Evolutionary conservation across 2,113 vertebrate species (phyloP).

Genomic region (Microtus ochrogaster): DNA sequence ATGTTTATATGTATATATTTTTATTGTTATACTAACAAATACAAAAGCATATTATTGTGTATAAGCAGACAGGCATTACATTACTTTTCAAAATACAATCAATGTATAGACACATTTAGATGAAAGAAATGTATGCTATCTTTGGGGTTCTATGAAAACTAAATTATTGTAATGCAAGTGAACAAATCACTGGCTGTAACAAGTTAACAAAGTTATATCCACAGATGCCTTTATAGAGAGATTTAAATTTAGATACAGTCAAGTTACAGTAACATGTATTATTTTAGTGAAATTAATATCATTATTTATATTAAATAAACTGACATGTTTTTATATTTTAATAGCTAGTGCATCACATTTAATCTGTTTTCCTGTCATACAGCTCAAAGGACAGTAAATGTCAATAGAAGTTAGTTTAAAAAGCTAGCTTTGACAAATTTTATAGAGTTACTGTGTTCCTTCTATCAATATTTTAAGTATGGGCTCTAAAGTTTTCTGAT

Average conservation of each 20-base stretch:
- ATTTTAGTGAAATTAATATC: slow-evolving; percentile 44
- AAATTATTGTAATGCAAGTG: slow-evolving; percentile 18
- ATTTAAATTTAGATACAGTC: neutral
- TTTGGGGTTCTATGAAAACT: neutral
- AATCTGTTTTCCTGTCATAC: neutral
- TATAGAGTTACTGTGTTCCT: neutral
- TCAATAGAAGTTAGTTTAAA: neutral
- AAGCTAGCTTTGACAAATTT: neutral
- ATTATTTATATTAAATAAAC: slow-evolving; percentile 27
- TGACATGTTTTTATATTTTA: slow-evolving; percentile 23
- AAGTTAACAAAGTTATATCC: neutral
- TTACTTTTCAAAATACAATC: neutral
- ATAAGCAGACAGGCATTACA: neutral
- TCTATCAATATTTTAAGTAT: neutral
- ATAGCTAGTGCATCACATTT: neutral
- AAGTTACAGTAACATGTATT: neutral
- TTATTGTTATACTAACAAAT: neutral
- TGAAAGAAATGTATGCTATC: neutral
- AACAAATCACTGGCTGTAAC: neutral
- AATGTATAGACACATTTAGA: neutral
- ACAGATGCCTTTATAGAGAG: neutral
- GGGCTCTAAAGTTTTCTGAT: neutral
- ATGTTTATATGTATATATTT: neutral
- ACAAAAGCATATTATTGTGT: neutral
- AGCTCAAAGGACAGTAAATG: slow-evolving; percentile 39